Percentiles rank a stretch among this genome's conserved stretches.
phyloP scores from a whole-genome alignment of 2,113 vertebrate genomes.

The Phylloscopus trochiloides region DNA sequence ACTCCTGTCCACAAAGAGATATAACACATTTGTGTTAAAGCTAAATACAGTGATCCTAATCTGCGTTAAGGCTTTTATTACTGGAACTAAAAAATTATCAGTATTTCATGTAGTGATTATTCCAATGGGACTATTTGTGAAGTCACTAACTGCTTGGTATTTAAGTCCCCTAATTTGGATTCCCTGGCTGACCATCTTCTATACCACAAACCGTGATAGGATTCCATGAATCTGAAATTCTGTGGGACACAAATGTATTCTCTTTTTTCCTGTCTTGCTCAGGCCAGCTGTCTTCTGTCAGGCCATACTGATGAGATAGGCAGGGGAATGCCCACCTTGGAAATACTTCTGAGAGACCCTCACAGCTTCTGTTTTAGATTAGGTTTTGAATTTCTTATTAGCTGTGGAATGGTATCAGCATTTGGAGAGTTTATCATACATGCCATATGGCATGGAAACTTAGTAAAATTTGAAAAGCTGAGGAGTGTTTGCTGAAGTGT shows the following conservation, averaged over 20 bases:
- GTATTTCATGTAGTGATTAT: not conserved
- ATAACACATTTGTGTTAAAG: not conserved
- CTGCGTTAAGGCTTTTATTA: not conserved
- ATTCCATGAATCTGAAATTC: not conserved
- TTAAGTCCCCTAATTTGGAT: not conserved
- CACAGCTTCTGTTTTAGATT: slow-evolving; percentile 39
- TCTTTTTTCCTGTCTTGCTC: not conserved
- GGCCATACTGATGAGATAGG: not conserved
- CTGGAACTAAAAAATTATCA: not conserved
- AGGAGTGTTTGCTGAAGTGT: not conserved
- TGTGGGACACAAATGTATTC: not conserved
- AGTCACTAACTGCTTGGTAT: not conserved
- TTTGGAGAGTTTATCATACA: not conserved
- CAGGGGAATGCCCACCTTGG: slow-evolving; percentile 15
- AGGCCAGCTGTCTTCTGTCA: not conserved
- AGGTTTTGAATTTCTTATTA: slow-evolving; percentile 27
- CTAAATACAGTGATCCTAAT: not conserved
- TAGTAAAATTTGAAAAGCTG: not conserved
- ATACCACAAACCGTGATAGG: not conserved
- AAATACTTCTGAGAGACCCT: slow-evolving; percentile 21
- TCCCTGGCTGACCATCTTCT: not conserved
- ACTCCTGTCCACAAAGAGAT: not conserved
- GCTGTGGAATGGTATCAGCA: not conserved
- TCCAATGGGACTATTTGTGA: not conserved
- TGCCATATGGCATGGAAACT: not conserved